phyloP scores from a whole-genome alignment of 1,140 invertebrate genomes.

The Eulimnadia texana region DNA sequence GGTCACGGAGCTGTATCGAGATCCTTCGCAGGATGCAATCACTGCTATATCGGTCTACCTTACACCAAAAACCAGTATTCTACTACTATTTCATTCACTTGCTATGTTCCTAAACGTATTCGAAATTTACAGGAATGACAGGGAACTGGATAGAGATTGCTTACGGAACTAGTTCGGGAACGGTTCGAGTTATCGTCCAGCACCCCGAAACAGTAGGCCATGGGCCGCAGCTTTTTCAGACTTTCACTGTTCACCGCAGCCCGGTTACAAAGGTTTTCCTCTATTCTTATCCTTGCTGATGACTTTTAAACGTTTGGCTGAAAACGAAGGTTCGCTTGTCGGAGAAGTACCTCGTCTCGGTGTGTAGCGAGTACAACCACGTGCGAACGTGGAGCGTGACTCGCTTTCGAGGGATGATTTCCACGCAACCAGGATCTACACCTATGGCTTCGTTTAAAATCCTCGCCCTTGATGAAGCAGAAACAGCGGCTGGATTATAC shows the following conservation, averaged over 20 bases:
- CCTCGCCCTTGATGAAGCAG: constrained; percentile 71
- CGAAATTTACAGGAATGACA: constrained; percentile 55
- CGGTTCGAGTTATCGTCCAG: constrained; percentile 91
- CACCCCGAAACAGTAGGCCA: constrained; percentile 97
- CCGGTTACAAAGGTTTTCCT: constrained; percentile 74
- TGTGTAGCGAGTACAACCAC: constrained; percentile 96
- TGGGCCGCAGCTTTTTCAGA: constrained; percentile 93
- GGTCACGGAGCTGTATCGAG: constrained; percentile 90
- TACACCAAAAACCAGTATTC: constrained; percentile 86
- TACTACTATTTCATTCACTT: constrained; percentile 14
- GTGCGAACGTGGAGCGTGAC: constrained; percentile 93
- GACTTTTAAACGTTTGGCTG: no score
- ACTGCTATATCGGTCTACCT: constrained; percentile 97
- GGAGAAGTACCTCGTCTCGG: constrained; percentile 91
- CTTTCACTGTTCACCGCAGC: constrained; percentile 92
- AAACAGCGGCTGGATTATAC: constrained; percentile 56
- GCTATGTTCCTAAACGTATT: no score
- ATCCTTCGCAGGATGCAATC: constrained; percentile 85
- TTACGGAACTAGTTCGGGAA: constrained; percentile 90
- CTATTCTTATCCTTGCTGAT: constrained; percentile 15
- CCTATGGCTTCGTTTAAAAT: constrained; percentile 94
- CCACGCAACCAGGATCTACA: constrained; percentile 91
- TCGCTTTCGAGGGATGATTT: constrained; percentile 78
- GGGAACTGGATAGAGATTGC: constrained; percentile 99
- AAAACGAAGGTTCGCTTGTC: constrained; percentile 86